Evolutionary conservation across 2,797 vertebrate species (phyloP), one percentile per base, ranked within the genome.

Genomic region (Sebastes taczanowskii): DNA sequence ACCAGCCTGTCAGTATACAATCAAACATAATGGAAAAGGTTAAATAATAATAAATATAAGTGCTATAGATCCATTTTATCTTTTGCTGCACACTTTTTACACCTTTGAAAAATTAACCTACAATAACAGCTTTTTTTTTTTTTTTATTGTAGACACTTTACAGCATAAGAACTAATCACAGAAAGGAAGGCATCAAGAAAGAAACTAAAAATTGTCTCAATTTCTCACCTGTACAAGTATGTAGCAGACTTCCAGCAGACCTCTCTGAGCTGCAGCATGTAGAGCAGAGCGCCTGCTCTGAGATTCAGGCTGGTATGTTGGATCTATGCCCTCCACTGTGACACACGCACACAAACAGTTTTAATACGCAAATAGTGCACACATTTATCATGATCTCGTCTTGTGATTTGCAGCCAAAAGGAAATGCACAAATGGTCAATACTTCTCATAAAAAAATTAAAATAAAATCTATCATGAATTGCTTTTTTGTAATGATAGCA

Each of bases 311-410:
- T 98, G 97, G 91, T 97, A 97, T 7, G 96, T 96, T 16, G 97
- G 96, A 88, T 99, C 98, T 27, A 98, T 95, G 78, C 97, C 97
- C 85, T 98, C 98, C 95, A 98, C 98, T 98, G 89, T 0, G 34
- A 89, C 6, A 77, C 20, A 82, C 6, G 83, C 23, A 83, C n/a
- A 74, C 2, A 77, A 13, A 78, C 25, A 62, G 3, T 30, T 16
- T 70, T 35, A 30, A 56, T 32, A 38, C 4, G 55, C 0, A 77
- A 3, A 29, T 38, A 68, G 23, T 27, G 7, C 11, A 34, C 2
- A 56, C 7, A 58, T 32, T 8, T 35, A 52, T 34, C 2, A 53
- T 38, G 3, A 42, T 6, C 42, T 73, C 1, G 2, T 22, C 4
- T 25, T 23, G 4, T 7, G n/a, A 22, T 62, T 18, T 20, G 16